Evolutionary conservation across 2,113 vertebrate species (phyloP).

Genomic region (Globicephala melas): DNA sequence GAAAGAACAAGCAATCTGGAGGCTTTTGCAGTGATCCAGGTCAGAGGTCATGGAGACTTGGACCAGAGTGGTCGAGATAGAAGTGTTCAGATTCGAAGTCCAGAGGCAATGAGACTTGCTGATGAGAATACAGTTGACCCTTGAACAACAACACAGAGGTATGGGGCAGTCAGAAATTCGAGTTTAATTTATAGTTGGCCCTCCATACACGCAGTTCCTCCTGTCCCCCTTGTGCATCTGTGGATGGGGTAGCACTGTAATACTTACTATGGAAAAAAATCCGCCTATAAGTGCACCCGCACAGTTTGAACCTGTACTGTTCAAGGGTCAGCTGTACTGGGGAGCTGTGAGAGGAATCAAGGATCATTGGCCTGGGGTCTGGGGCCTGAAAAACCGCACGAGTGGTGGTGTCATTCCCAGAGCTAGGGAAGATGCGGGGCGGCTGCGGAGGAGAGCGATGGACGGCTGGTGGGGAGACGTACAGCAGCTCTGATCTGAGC

Average conservation of each 20-base stretch:
- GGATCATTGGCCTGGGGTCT: background rate
- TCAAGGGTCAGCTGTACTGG: background rate
- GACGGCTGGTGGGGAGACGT: accelerated
- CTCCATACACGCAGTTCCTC: accelerated
- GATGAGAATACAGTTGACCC: background rate
- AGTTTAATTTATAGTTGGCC: background rate
- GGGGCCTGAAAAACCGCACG: background rate
- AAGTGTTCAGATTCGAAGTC: background rate
- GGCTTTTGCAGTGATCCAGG: background rate
- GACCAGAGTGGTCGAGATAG: background rate
- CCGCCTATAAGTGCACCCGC: background rate
- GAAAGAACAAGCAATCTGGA: background rate
- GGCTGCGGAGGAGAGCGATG: background rate
- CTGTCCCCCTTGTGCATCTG: background rate
- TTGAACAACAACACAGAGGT: background rate
- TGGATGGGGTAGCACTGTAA: background rate
- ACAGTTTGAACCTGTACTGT: background rate
- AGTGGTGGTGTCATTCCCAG: background rate
- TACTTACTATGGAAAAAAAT: background rate
- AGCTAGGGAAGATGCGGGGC: accelerated
- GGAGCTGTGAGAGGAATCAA: background rate
- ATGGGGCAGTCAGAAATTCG: background rate
- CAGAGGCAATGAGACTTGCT: background rate
- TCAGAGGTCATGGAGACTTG: background rate
- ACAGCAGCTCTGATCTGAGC: background rate